A percentile compares a stretch with the other conserved stretches of the same genome.
Evolutionary conservation across 2,888 invertebrate species (phyloP).

Genomic region (Zele albiditarsus): DNA sequence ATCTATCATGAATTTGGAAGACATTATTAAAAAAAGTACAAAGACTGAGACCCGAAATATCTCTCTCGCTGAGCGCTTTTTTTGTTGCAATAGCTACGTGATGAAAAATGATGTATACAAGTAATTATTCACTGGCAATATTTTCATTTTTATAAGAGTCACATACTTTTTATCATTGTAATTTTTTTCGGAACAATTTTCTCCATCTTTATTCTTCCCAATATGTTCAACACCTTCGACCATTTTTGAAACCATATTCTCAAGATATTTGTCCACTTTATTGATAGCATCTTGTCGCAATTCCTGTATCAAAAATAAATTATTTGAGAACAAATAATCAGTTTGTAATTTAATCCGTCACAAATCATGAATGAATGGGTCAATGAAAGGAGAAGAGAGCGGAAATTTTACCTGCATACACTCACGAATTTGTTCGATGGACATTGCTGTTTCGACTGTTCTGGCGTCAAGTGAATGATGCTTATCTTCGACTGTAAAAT

Average conservation of each 20-base stretch:
- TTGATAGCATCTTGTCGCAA: conserved; percentile 54
- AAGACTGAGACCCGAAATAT: no score
- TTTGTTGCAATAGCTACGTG: no score
- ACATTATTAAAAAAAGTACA: no score
- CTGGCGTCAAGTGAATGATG: neutral
- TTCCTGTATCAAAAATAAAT: conserved; percentile 49
- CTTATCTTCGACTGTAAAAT: conserved; percentile 27
- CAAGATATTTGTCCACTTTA: conserved; percentile 52
- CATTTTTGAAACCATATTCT: conserved; percentile 56
- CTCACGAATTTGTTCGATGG: conserved; percentile 50
- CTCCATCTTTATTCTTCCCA: conserved; percentile 27
- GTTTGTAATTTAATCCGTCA: neutral
- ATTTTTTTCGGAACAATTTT: conserved; percentile 29
- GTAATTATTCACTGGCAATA: no score
- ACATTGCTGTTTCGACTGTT: conserved; percentile 37
- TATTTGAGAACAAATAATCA: neutral
- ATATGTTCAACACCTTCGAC: conserved; percentile 45
- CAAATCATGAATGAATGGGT: neutral
- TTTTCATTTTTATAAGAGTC: conserved; percentile 1
- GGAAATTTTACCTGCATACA: conserved; percentile 55
- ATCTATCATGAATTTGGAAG: no score
- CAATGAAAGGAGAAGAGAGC: conserved; percentile 1
- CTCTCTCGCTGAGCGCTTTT: no score
- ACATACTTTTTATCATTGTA: conserved; percentile 46
- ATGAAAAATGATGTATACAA: no score